These are phyloP conservation scores for Andrena bucephala DNA, from an alignment of 2,888 invertebrate genomes.

Conservation along the genomic window DNA sequence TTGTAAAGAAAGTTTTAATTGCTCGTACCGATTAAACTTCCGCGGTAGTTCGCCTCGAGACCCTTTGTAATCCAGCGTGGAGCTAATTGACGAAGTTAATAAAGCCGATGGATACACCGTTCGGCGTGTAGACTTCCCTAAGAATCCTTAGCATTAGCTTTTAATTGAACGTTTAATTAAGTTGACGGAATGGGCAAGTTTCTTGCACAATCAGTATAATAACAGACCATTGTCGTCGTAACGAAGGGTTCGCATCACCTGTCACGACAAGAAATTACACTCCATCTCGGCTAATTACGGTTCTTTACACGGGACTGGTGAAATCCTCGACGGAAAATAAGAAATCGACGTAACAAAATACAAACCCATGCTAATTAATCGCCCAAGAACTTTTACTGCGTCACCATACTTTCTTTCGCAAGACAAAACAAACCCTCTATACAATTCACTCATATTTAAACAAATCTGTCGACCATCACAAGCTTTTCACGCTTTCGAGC, in stretches of 20 bases:
- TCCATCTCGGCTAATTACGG: conserved; percentile 38
- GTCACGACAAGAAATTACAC: conserved; percentile 44
- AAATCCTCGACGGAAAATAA: conserved; percentile 23
- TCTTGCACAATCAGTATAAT: conserved; percentile 44
- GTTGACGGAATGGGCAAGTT: conserved; percentile 7
- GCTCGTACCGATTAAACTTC: not conserved
- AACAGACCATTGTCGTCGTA: conserved; percentile 46
- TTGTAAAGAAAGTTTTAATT: conserved; percentile 29
- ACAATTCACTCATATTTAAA: too few relatives aligned
- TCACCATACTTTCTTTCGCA: not conserved
- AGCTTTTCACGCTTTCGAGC: too few relatives aligned
- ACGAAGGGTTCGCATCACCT: conserved; percentile 48
- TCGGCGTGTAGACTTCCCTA: not conserved
- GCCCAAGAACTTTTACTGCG: conserved; percentile 24
- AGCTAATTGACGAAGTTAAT: conserved; percentile 11
- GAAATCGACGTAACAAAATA: conserved; percentile 20
- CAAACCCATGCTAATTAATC: conserved; percentile 34
- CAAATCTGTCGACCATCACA: too few relatives aligned
- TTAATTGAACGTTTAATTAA: conserved; percentile 51
- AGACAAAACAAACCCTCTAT: not conserved
- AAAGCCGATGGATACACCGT: not conserved
- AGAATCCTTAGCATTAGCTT: conserved; percentile 8
- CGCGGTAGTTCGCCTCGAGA: not conserved
- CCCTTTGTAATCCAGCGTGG: not conserved
- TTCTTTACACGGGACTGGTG: conserved; percentile 20